Evolutionary conservation across 2,113 vertebrate species (phyloP).

Genomic region (Cavia porcellus): DNA sequence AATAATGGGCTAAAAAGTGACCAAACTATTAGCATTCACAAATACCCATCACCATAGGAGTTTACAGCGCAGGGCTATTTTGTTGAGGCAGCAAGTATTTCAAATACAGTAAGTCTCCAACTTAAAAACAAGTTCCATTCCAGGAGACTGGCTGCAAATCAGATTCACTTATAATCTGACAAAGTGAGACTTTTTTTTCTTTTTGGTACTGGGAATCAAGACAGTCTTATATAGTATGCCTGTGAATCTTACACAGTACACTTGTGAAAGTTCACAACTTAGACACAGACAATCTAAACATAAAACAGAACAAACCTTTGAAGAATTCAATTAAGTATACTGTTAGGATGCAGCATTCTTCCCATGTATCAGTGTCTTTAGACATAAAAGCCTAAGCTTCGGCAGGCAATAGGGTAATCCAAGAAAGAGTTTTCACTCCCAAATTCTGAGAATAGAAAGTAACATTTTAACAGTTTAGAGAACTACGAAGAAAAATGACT

Average conservation of each 20-base stretch:
- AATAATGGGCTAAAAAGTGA: background rate
- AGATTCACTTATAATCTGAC: background rate
- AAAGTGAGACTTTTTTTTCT: background rate
- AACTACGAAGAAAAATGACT: background rate
- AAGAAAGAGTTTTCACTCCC: background rate
- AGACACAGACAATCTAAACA: background rate
- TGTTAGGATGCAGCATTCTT: background rate
- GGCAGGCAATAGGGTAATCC: background rate
- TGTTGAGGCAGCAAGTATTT: constrained; percentile 25
- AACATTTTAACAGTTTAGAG: background rate
- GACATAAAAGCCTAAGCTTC: background rate
- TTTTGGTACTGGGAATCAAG: too few relatives aligned
- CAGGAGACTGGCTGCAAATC: background rate
- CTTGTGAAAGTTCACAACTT: background rate
- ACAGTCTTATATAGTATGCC: background rate
- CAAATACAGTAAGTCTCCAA: background rate
- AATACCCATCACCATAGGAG: background rate
- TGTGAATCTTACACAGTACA: background rate
- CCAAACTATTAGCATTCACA: background rate
- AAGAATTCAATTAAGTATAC: constrained; percentile 6
- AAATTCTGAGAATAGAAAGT: constrained; percentile 4
- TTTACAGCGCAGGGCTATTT: background rate
- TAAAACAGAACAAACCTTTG: constrained; percentile 15
- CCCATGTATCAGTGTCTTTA: background rate
- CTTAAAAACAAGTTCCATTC: background rate